Evolutionary conservation across 1,140 invertebrate genomes (phyloP), one percentile per base, ranked within the genome.

Genomic region (Papilio dardanus): DNA sequence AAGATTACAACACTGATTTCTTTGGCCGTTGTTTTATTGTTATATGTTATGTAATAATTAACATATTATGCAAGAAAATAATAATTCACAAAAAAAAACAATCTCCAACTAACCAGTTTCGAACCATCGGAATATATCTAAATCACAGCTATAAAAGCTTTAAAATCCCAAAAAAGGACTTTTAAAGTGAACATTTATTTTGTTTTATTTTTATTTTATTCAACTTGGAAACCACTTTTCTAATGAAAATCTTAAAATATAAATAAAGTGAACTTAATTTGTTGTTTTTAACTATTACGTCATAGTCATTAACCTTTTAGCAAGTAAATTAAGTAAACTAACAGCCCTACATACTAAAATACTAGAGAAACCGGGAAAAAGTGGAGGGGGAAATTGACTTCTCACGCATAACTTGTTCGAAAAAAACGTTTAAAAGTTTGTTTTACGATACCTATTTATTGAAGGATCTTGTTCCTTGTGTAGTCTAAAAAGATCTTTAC

Each of bases 121-220:
- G 10, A 54, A 54, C 50, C 7, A 3, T 10, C 21, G 50, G 19
- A 54, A 54, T 54, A 21, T 54, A 24, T 54, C 50, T 24, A 54
- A 54, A 54, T 54, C 50, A 24, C 50, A 54, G 21, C 19, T 54
- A 54, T 54, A 24, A 21, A 24, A 54, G 19, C 19, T 54, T 10
- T 3, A 21, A 19, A 54, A 10, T 8, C n/a, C 46, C n/a, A n/a
- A 54, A 24, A 54, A 54, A 54, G 21, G 21, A 24, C 50, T 54
- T 54, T 54, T 24, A 21, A 54, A 24, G 50, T 28, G 50, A 28
- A 54, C 7, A 7, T 54, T 21, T 54, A 54, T 54, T 21, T 54
- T 21, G 10, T 3, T 54, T 54, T 54, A 54, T 54, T 54, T 54
- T 54, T 54, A 54, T 54, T 54, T 54, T 24, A 54, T 54, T 54